Evolutionary conservation across 2,113 vertebrate genomes (phyloP), one percentile per base, ranked within the genome.

Genomic region (Gobio gobio): DNA sequence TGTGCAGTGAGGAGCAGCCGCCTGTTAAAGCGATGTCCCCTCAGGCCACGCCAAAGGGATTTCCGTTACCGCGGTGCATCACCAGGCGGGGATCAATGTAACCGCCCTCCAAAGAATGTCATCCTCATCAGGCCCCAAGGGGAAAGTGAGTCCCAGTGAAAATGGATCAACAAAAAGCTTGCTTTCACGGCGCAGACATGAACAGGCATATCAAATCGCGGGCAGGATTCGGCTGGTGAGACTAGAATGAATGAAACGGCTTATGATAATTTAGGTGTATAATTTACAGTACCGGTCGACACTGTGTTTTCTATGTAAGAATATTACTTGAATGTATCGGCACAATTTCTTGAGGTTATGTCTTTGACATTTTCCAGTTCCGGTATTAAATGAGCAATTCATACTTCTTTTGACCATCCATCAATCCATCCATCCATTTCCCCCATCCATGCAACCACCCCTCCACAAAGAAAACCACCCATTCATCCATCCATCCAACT

Each of bases 41-140:
- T 54, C 70, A 82, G 85, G 82, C 83, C 82, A 64, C 4, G 58
- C 61, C 59, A 47, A 79, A 85, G 86, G 88, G 88, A 87, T 68
- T 83, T 87, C 68, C 59, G 61, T 54, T 75, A 26, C 54, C 3
- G 24, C 40, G 18, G 45, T 12, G 12, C 74, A 68, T 68, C 16
- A 70, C 29, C 29, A 18, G 61, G 45, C 33, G 26, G n/a, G 51
- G 64, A 78, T 64, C 83, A 85, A 61, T 83, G 63, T 20, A 70
- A 72, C 70, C 40, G 51, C 85, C 68, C 74, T 45, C 77, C 75
- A 76, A 83, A 77, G 73, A 61, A 33, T 70, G 81, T 63, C 87
- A 73, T 79, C 58, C 80, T 83, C 74, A 58, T 78, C 36, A 66
- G 87, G 22, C 76, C 84, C 75, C 66, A 18, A 20, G 45, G 64